Evolutionary conservation across 1,140 invertebrate species (phyloP).

Genomic region (Diprion similis): DNA sequence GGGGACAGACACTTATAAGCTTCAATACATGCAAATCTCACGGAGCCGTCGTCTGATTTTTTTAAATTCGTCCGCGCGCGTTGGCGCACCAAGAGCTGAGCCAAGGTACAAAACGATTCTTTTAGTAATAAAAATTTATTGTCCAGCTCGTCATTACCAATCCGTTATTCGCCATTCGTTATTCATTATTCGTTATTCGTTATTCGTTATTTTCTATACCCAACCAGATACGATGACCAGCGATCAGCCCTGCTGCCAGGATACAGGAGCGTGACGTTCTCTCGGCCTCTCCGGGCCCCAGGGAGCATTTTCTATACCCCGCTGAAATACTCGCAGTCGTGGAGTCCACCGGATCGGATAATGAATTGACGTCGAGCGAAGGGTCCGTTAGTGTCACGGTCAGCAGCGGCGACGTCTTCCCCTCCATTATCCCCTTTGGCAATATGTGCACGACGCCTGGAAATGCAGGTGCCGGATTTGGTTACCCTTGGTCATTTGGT

Average conservation of each 20-base stretch:
- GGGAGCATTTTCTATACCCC: conserved; percentile 53
- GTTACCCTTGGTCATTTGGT: conserved; percentile 58
- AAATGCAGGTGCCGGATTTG: conserved; percentile 57
- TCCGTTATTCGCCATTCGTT: background rate
- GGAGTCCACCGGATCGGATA: conserved; percentile 53
- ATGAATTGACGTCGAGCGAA: conserved; percentile 54
- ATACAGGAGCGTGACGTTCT: conserved; percentile 62
- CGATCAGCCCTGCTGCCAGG: conserved; percentile 37
- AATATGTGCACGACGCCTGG: conserved; percentile 61
- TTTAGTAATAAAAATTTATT: background rate
- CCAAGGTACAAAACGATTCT: background rate
- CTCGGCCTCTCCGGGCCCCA: conserved; percentile 51
- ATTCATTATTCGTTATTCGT: too few species aligned
- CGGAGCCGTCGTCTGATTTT: conserved; percentile 24
- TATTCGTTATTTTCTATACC: background rate
- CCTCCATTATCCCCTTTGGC: conserved; percentile 49
- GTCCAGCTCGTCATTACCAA: background rate
- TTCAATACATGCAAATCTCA: conserved; percentile 5
- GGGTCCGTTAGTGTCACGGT: conserved; percentile 43
- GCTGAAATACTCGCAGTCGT: conserved; percentile 59
- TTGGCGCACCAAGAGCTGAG: conserved; percentile 31
- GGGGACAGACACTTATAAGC: conserved; percentile 5
- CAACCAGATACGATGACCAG: conserved; percentile 46
- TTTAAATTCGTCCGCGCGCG: conserved; percentile 36
- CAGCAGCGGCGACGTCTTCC: conserved; percentile 44